Evolutionary conservation across 2,113 vertebrate genomes (phyloP), one percentile per base, ranked within the genome.

Genomic region (Nothobranchius kuhntae): DNA sequence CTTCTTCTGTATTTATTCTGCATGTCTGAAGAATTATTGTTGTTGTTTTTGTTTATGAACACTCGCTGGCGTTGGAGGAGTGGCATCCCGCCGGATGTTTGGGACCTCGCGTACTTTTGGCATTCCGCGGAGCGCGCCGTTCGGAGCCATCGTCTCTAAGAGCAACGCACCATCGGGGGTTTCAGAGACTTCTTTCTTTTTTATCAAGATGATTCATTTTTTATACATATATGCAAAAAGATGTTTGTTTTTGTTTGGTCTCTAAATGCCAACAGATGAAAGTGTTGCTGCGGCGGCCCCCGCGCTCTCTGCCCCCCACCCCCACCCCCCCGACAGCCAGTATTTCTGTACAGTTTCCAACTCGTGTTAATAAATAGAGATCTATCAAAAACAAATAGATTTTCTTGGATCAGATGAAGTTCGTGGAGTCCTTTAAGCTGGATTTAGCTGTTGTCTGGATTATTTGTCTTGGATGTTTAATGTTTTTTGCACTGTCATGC

Each of bases 261-360:
- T 89, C 87, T 77, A 75, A 73, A 89, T 90, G 91, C 91, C 90
- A 92, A 92, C 77, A 79, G 71, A 90, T 81, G 65, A 54, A 75
- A 73, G 81, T 91, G 86, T 89, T 78, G 60, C 80, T 81, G 70
- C 82, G 48, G 21, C 21, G 21, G 21, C 21, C 21, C 21, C 21
- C 21, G 21, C 21, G 21, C 21, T 21, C 21, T 21, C 21, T 21
- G 21, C 21, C 21, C 21, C 65, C 14, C 7, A 65, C 73, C 51
- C 68, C 78, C 45, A 35, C 9, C 35, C 21, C 53, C 10, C 68
- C 75, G 70, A 30, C 15, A 75, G 86, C 87, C 92, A 94, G 92
- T 94, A 92, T 92, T 94, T 85, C 85, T 92, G 90, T 90, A 89
- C 85, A 90, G 87, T 85, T 83, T 83, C 83, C 77, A 30, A 45